phyloP scores from a whole-genome alignment of 2,888 invertebrate species.

The Zhuqinia jingwanae region DNA sequence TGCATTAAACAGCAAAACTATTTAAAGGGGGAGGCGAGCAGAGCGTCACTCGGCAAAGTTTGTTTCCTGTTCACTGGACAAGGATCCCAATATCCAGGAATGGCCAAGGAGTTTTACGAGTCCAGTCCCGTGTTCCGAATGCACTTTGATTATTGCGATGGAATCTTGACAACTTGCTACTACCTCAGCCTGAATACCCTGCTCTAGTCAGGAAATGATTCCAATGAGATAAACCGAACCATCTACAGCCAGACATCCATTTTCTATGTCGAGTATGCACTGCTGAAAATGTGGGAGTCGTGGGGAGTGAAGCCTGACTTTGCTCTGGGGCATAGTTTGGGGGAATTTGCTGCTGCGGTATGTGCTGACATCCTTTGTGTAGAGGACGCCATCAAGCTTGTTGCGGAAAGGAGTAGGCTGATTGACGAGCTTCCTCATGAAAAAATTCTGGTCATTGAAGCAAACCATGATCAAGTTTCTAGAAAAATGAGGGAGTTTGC shows the following conservation, averaged over 20 bases:
- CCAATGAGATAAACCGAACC: slow-evolving; percentile 46
- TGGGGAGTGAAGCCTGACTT: slow-evolving; percentile 67
- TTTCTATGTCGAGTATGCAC: slow-evolving; percentile 66
- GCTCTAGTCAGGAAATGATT: slow-evolving; percentile 47
- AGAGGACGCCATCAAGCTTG: slow-evolving; percentile 64
- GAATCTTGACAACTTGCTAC: slow-evolving; percentile 26
- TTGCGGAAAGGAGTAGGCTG: slow-evolving; percentile 58
- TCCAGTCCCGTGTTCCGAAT: slow-evolving; percentile 43
- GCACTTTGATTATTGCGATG: slow-evolving; percentile 56
- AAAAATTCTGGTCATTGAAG: slow-evolving; percentile 49
- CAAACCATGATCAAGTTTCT: neutral
- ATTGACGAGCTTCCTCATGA: slow-evolving; percentile 52
- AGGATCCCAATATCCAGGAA: slow-evolving; percentile 65
- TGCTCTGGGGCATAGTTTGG: slow-evolving; percentile 71
- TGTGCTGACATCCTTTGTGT: slow-evolving; percentile 46
- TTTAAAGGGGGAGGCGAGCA: neutral
- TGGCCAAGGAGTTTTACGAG: slow-evolving; percentile 62
- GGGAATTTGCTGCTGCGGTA: slow-evolving; percentile 68
- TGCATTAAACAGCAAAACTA: neutral
- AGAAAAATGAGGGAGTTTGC: too few relatives aligned
- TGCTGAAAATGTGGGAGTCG: slow-evolving; percentile 59
- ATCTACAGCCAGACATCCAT: slow-evolving; percentile 70
- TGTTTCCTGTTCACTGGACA: slow-evolving; percentile 59
- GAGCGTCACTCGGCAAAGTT: slow-evolving; percentile 16
- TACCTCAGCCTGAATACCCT: slow-evolving; percentile 13